Evolutionary conservation across 2,888 invertebrate genomes (phyloP).

Genomic region (Sicus ferrugineus): DNA sequence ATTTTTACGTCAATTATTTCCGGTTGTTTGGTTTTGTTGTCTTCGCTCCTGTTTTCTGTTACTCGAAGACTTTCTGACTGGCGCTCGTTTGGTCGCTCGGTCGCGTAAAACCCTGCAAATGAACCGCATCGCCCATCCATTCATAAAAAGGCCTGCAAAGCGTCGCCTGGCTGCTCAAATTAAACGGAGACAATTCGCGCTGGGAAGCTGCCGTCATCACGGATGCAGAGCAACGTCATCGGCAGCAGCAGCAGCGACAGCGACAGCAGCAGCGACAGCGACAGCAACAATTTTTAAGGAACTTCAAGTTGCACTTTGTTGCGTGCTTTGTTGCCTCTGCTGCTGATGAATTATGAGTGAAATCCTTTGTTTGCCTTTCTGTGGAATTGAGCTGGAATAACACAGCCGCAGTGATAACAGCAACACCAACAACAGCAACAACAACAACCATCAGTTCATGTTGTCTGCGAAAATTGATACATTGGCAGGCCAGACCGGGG

Average conservation of each 20-base stretch:
- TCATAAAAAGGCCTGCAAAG: slow-evolving; percentile 31
- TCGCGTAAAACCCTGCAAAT: slow-evolving; percentile 32
- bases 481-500: too few species aligned
- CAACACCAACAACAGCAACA: slow-evolving; percentile 6
- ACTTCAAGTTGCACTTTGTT: not conserved
- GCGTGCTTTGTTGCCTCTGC: not conserved
- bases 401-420: slow-evolving; percentile 6
- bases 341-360: slow-evolving; percentile 37
- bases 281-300: slow-evolving; percentile 11
- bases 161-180: not conserved
- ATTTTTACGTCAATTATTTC: too few species aligned
- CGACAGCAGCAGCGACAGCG: not conserved
- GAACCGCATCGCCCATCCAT: slow-evolving; percentile 35
- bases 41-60: not conserved
- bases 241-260: not conserved
- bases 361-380: slow-evolving; percentile 44
- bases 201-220: too few species aligned
- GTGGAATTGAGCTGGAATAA: slow-evolving; percentile 18
- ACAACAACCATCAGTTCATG: not conserved
- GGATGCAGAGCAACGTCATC: not conserved
- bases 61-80: not conserved
- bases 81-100: not conserved
- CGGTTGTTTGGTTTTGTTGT: not conserved
- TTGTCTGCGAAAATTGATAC: not conserved
- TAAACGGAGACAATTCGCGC: slow-evolving; percentile 19